Base-by-base conservation (phyloP, 2,797 vertebrate genomes). In the Dallia pectoralis region DNA sequence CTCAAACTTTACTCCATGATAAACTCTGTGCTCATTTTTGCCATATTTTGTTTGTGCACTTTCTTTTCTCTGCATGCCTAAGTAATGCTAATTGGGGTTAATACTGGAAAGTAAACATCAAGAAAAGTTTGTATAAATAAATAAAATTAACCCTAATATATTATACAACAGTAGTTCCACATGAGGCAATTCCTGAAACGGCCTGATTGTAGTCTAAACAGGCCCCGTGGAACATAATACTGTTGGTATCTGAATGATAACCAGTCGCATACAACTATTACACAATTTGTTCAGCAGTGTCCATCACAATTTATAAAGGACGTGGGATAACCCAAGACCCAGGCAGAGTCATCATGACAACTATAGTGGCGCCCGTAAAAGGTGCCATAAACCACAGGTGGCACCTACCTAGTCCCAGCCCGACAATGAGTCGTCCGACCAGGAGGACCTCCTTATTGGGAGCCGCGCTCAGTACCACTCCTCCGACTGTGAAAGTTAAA, bases 371-470 rank as follows among this genome's bases (percentile, higher is more conserved):
- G 11, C 11, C 29, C 30, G 27, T 59, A 12, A 27, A 56, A 56
- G n/a, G 66, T 48, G 19, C 4, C 44, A 49, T 4, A 62, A 40
- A 47, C 49, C n/a, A 51, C 12, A 51, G 19, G 12, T 16, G 30
- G 25, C n/a, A 62, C 90, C 97, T 93, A 99, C 97, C 97, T 18
- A 99, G 95, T 80, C 96, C 97, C 68, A 97, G 89, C 81, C 97
- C 97, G 18, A 99, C 96, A 76, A 98, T 82, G 76, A 99, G 79
- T 69, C 96, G 95, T 63, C 96, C 97, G 16, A 89, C 90, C 77
- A 99, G 93, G 64, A 99, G 91, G 19, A 93, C 93, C 89, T 97
- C 95, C 86, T 96, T 97, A 70, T 91, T 89, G n/a, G 85, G 89
- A 2, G 97, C 95, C 47, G 91, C 91, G 71, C 95, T 94, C 84